Base-by-base conservation (phyloP, 92 coral and sea anemone species). In the Phenganax subtilis region DNA sequence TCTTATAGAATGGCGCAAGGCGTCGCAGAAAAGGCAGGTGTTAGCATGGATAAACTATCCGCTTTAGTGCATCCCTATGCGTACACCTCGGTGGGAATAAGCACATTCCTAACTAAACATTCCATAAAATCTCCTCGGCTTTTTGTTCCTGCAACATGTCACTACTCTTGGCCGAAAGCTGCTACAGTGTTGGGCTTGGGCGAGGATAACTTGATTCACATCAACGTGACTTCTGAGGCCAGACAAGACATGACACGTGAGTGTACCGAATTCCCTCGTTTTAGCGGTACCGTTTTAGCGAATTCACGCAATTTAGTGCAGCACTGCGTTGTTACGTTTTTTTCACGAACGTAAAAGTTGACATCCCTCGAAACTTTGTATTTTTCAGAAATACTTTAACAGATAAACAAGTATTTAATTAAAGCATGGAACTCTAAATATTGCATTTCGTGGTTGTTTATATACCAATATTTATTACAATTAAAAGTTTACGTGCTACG, bases 101-200 rank as follows among this genome's bases (percentile, higher is more conserved):
- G 71, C 72, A 85, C 84, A 58, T 93, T 93, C 71, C 81, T 63
- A 55, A 78, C 74, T 44, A 89, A 92, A 3, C 91, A 93, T 78
- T 56, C 66, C 29, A 85, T 93, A 54, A 83, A 67, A 52, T 79
- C 85, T 72, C 93, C 97, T 17, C 87, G 96, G 67, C 82, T 81
- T 8, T 77, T 89, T 64, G 89, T 75, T 6, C 91, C 97, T 2
- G 89, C 89, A 7, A 90, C 97, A 11, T 84, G 90, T 2, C 97
- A 93, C 84, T 85, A 91, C 57, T 93, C 97, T 7, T 69, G 91
- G 11, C 87, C 84, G 44, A 93, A 93, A 81, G 97, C 93, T 53
- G 87, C 77, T 12, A 93, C 96, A 10, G 88, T 91, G 51, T 86
- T 91, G 14, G 96, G 97, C 20, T 66, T 90, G 20, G 97, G 96